phyloP scores from a whole-genome alignment of 64 coral and sea anemone species.

The Trachythela sp. region DNA sequence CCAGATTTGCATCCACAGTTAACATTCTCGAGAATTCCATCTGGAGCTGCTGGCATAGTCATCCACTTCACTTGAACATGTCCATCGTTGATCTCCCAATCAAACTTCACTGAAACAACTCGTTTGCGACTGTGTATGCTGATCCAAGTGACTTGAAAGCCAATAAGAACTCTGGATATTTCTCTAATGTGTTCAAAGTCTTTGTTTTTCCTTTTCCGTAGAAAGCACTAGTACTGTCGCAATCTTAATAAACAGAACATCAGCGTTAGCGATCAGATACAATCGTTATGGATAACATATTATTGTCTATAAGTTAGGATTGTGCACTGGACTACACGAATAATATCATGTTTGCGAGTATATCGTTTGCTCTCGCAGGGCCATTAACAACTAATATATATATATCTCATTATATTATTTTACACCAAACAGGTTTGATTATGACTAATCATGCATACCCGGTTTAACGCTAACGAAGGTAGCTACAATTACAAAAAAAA shows the following conservation, averaged over 20 bases:
- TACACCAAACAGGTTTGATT: too few species aligned
- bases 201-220: conserved; percentile 19
- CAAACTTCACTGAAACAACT: background rate
- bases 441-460: too few species aligned
- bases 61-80: background rate
- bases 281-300: too few species aligned
- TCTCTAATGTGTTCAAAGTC: background rate
- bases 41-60: background rate
- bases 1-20: conserved; percentile 5
- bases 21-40: background rate
- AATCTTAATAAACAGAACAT: background rate
- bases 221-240: background rate
- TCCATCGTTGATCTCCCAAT: background rate
- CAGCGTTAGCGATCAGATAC: too few species aligned
- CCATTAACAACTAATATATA: too few species aligned
- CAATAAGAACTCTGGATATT: background rate
- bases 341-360: too few species aligned
- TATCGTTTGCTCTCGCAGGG: too few species aligned
- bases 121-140: background rate
- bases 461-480: too few species aligned
- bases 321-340: too few species aligned
- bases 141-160: background rate
- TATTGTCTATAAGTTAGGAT: too few species aligned
- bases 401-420: too few species aligned
- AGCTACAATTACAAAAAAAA: too few species aligned